These are phyloP conservation scores for Todiramphus chloris DNA, from an alignment of 2,113 vertebrate species.

Conservation along the genomic window DNA sequence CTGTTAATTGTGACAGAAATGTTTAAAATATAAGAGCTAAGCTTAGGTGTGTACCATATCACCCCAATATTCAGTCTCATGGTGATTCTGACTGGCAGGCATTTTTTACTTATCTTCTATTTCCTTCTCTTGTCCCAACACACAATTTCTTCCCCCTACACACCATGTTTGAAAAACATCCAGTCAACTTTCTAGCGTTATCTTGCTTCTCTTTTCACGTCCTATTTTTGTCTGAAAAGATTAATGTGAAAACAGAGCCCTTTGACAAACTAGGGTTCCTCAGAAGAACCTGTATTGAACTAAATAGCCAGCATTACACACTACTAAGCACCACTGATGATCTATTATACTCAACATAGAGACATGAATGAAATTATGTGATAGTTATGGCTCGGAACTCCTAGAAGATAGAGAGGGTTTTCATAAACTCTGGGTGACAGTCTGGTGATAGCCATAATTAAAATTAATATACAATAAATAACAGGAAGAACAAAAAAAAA, in stretches of 20 bases:
- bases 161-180: not conserved
- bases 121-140: not conserved
- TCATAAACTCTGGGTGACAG: not conserved
- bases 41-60: not conserved
- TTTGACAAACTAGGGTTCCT: not conserved
- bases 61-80: not conserved
- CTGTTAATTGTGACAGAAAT: not conserved
- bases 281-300: not conserved
- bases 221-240: not conserved
- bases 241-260: not conserved
- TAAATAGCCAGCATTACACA: not conserved
- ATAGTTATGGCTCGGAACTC: not conserved
- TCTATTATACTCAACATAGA: not conserved
- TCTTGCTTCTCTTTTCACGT: not conserved
- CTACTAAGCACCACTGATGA: not conserved
- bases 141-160: not conserved
- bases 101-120: not conserved
- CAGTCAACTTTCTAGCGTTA: not conserved
- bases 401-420: not conserved
- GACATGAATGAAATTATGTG: not conserved
- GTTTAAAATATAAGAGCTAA: not conserved
- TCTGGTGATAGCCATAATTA: not conserved
- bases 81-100: not conserved
- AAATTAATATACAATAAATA: not conserved
- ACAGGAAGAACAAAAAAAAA: rapidly evolving